Conservation (phyloP, 2,113 vertebrate genomes). For the Pangasianodon gigas region DNA sequence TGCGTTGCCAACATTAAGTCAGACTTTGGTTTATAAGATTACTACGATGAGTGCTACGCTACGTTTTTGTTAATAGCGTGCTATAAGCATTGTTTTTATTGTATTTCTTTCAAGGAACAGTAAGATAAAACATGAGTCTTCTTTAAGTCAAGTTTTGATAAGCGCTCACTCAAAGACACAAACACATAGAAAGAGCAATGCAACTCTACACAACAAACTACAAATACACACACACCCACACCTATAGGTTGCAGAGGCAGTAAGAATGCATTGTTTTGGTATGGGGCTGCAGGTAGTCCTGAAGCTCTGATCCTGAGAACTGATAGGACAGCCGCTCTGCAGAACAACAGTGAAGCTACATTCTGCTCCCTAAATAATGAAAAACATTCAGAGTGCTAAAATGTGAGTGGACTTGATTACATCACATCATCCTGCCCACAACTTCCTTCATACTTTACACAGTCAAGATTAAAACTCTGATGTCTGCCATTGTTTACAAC, state of each 20-base stretch:
- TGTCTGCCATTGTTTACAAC: background rate
- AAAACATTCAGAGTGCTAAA: background rate
- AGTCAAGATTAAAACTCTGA: background rate
- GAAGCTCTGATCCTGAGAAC: constrained; percentile 52
- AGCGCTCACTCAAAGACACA: background rate
- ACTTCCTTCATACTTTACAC: background rate
- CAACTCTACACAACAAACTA: background rate
- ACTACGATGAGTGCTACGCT: background rate
- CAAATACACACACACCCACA: constrained; percentile 9
- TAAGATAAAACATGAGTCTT: background rate
- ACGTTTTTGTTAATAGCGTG: background rate
- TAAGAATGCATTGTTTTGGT: constrained; percentile 56
- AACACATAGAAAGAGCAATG: background rate
- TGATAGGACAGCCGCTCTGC: constrained; percentile 33
- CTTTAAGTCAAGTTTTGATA: background rate
- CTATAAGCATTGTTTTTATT: background rate
- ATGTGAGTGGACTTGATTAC: constrained; percentile 13
- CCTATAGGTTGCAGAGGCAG: background rate
- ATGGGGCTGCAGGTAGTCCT: constrained; percentile 53
- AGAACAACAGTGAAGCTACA: constrained; percentile 5
- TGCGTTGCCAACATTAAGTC: background rate
- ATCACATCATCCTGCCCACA: background rate
- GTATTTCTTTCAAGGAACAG: background rate
- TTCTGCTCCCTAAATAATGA: background rate
- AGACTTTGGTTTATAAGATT: background rate